Conservation (phyloP, 2,113 vertebrate genomes). For the Mungos mungo region DNA sequence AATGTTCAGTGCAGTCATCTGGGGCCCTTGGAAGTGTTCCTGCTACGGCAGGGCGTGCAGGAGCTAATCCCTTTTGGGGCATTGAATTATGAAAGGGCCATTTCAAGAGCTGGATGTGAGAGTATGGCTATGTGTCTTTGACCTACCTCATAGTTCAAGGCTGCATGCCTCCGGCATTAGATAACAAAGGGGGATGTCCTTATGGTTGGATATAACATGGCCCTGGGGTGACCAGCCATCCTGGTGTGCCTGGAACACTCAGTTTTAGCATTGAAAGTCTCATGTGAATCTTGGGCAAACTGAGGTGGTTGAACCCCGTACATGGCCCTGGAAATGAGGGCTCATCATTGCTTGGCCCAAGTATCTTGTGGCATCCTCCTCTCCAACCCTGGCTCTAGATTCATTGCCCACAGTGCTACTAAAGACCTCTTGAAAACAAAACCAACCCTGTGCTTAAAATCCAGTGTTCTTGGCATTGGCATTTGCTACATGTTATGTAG, state of each 20-base stretch:
- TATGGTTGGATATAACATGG: not conserved
- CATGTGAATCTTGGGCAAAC: not conserved
- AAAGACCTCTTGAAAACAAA: not conserved
- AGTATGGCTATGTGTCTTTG: not conserved
- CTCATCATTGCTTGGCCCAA: not conserved
- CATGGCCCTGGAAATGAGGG: not conserved
- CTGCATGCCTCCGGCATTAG: not conserved
- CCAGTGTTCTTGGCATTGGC: not conserved
- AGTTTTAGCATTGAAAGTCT: not conserved
- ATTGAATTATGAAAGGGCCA: not conserved
- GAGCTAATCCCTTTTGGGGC: not conserved
- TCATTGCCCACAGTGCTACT: not conserved
- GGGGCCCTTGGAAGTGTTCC: not conserved
- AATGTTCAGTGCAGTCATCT: not conserved
- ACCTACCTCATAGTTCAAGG: not conserved
- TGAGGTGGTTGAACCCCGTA: not conserved
- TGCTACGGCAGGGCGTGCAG: not conserved
- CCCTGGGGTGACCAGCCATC: not conserved
- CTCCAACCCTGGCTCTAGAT: not conserved
- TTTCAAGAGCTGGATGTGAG: not conserved
- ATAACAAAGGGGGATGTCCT: not conserved
- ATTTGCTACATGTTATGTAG: not conserved
- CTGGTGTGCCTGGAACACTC: not conserved
- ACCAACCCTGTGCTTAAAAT: not conserved
- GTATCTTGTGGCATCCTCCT: too few species aligned